Evolutionary conservation across 1,140 invertebrate genomes (phyloP).

Genomic region (Phthorimaea operculella): DNA sequence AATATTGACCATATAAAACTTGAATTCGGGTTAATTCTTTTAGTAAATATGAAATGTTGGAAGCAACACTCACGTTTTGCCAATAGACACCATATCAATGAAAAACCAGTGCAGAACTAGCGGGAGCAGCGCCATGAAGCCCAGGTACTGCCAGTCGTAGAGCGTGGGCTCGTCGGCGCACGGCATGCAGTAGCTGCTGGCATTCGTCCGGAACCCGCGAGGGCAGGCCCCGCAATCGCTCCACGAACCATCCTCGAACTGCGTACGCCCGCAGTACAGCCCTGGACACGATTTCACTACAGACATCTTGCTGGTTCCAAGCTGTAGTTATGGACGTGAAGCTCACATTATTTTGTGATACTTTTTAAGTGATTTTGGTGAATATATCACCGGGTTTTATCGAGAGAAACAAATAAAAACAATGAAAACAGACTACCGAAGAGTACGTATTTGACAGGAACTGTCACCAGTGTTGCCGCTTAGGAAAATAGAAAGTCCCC

Average conservation of each 20-base stretch:
- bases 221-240: conserved; percentile 88
- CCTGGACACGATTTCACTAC: conserved; percentile 77
- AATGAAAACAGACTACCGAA: no score
- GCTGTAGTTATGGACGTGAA: neutral
- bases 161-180: conserved; percentile 81
- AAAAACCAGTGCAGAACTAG: conserved; percentile 91
- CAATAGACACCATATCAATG: conserved; percentile 85
- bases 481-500: no score
- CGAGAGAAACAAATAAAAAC: no score
- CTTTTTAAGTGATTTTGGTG: no score
- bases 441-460: no score
- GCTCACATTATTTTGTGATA: no score
- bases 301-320: conserved; percentile 28
- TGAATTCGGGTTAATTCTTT: no score
- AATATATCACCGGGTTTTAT: no score
- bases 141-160: conserved; percentile 96
- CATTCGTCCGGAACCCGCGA: conserved; percentile 73
- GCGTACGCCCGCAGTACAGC: conserved; percentile 83
- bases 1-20: no score
- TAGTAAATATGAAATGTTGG: no score
- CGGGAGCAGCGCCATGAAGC: conserved; percentile 90
- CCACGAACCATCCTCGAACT: conserved; percentile 74
- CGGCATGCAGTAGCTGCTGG: conserved; percentile 72
- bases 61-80: conserved; percentile 70
- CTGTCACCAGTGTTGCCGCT: no score